Evolutionary conservation across 92 coral and sea anemone genomes (phyloP), one percentile per base, ranked within the genome.

Genomic region (Porites cylindrica): DNA sequence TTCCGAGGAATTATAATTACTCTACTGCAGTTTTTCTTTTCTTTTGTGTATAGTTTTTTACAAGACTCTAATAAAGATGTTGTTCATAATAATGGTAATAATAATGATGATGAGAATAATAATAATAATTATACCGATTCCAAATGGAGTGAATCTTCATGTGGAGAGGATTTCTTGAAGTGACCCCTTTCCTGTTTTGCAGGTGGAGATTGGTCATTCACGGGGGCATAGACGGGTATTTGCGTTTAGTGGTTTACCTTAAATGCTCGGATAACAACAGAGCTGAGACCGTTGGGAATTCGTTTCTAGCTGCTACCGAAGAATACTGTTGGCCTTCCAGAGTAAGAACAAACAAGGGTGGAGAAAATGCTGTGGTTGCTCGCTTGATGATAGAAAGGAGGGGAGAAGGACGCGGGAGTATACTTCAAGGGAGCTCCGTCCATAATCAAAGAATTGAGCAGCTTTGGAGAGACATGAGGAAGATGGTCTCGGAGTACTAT

Each of bases 391-490:
- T 89, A 62, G 69, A 84, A 32, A 85, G 70, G n/a, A 59, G 85
- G 17, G 89, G 89, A 38, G 92, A 84, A 53, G 89, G 92, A 14
- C 68, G 86, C 61, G 82, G 84, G 18, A 82, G 87, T 32, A 67
- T 88, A 12, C 62, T 88, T 21, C 87, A 75, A 63, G 91, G 87
- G 8, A 88, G 92, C 56, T 88, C 94, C 18, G 94, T 91, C 7
- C 91, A 91, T 74, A 91, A 91, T 76, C 94, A 91, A 60, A 13
- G 91, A 56, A 88, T 91, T 6, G 94, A 91, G 51, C 21, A 89
- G 51, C 78, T 91, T 47, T 87, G 91, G 86, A 82, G 85, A 66
- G 94, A 91, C 72, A 75, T 89, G 64, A 85, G 88, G 7, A 67
- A 54, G 23, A 77, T 82, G 70, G 88, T 89, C n/a, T 75, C 85